A percentile compares a stretch with the other conserved stretches of the same genome.
Conservation (phyloP, 1,140 invertebrate species). For the Radopholus similis region DNA sequence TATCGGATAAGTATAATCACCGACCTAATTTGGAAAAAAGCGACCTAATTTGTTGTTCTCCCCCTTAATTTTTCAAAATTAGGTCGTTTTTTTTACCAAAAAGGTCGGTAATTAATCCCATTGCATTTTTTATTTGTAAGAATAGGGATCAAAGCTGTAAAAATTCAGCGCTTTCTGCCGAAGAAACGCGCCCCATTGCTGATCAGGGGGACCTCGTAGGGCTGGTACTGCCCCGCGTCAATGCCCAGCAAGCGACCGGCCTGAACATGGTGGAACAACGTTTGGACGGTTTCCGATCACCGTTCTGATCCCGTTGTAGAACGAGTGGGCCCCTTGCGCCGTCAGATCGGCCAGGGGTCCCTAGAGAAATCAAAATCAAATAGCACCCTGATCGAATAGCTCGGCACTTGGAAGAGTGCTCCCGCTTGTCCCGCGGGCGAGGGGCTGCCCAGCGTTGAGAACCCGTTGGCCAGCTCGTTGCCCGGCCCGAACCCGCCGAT, state of each 20-base stretch:
- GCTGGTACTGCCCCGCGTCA: constrained; percentile 22
- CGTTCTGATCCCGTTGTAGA: constrained; percentile 18
- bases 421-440: not conserved
- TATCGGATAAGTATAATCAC: not conserved
- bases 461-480: not conserved
- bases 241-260: constrained; percentile 25
- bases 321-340: constrained; percentile 24
- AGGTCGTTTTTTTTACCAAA: not conserved
- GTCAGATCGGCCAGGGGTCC: constrained; percentile 15
- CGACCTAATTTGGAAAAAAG: not conserved
- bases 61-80: not conserved
- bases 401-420: no score
- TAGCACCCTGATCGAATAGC: no score
- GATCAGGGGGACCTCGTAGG: constrained; percentile 22
- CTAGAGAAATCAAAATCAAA: no score
- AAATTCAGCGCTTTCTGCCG: constrained; percentile 10
- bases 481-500: not conserved
- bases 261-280: not conserved
- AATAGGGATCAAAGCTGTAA: not conserved
- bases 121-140: not conserved
- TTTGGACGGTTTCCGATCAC: not conserved
- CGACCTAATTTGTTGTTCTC: not conserved
- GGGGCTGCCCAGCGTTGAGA: not conserved
- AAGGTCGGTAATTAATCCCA: not conserved
- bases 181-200: constrained; percentile 17